Evolutionary conservation across 92 coral and sea anemone genomes (phyloP), one percentile per base, ranked within the genome.

Genomic region (Porites rus): DNA sequence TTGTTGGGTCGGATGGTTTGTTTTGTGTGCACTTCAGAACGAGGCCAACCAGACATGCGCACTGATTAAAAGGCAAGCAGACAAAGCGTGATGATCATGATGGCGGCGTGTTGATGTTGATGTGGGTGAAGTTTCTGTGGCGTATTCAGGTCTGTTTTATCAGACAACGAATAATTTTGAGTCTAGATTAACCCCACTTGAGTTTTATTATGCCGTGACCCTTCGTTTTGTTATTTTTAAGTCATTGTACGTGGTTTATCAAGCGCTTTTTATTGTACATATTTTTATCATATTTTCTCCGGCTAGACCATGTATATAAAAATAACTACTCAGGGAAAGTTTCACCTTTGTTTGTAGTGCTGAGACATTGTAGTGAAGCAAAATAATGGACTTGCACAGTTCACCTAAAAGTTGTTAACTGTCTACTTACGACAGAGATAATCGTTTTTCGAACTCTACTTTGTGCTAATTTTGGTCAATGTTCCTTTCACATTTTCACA

Each of bases 21-120:
- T 16, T 43, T 60, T 61, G 56, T 28, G 11, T 24, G 69, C 81
- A 61, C 87, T 46, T 74, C 53, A 83, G 62, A 80, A 74, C 87
- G 87, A 83, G 87, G 78, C 80, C 50, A 24, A 1, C 3, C 64
- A 65, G 14, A n/a, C 86, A 81, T 81, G 86, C 86, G 86, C 77
- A n/a, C 17, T 83, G 38, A 28, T 54, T 21, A 18, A 38, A 38
- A 5, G 0, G 5, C 46, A 38, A 38, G 46, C 12, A 58, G 86
- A 70, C 86, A 81, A 81, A 70, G 86, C 71, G 43, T 61, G 71
- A 82, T 82, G 79, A 31, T 76, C 71, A 72, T 61, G 71, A 82
- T 82, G 86, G 86, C 72, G 71, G 71, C 20, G 60, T 11, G 52
- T 0, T 22, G 61, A 22, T 73, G 6, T 18, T 16, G 64, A 24